Percentiles rank a stretch among this genome's conserved stretches.
Conservation (phyloP, 2,797 vertebrate species). For the Hypotaenidia okinawae region DNA sequence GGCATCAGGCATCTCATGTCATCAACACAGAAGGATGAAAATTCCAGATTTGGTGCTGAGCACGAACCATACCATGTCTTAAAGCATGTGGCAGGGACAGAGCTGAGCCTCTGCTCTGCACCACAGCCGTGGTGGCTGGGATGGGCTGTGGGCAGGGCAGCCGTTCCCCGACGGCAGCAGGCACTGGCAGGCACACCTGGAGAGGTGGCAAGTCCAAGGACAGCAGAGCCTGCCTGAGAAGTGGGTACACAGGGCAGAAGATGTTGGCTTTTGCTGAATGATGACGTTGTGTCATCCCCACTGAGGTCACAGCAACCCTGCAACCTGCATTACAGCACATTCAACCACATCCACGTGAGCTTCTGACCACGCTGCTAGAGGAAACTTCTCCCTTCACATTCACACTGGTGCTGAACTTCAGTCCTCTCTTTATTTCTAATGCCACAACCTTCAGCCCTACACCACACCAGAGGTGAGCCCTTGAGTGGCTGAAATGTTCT, state of each 20-base stretch:
- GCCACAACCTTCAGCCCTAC: neutral
- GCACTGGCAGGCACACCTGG: neutral
- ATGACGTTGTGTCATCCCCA: neutral
- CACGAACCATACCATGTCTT: neutral
- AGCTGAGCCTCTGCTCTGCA: neutral
- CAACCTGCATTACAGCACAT: fast-evolving
- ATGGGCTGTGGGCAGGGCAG: neutral
- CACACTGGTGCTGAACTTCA: neutral
- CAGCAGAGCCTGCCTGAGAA: neutral
- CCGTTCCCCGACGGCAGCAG: fast-evolving
- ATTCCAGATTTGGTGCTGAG: neutral
- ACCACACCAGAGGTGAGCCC: fast-evolving
- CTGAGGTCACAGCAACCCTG: neutral
- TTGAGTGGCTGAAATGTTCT: neutral
- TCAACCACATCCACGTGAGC: fast-evolving
- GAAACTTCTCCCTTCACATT: neutral
- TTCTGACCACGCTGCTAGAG: neutral
- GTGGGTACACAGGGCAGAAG: neutral
- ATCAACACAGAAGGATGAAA: neutral
- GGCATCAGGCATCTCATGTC: fast-evolving
- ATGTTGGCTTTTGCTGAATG: neutral
- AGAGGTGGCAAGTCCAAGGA: neutral
- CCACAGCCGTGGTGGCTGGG: fast-evolving
- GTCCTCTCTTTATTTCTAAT: neutral
- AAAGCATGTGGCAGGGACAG: fast-evolving